Conservation (phyloP, 2,113 vertebrate species). For the Saguinus imperator region DNA sequence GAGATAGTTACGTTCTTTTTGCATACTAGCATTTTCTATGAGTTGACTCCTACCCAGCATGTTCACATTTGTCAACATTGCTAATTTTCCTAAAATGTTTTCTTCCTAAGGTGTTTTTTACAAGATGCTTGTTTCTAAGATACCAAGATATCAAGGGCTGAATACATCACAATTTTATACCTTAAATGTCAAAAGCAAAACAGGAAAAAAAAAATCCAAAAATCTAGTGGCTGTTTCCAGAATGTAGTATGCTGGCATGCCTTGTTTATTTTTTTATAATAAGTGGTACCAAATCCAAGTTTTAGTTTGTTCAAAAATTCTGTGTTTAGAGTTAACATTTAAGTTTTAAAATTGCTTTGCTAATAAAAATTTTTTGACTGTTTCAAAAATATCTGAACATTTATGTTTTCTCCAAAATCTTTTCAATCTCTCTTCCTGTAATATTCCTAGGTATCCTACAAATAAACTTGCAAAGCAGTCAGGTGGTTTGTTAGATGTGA, state of each 20-base stretch:
- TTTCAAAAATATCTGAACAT: background rate
- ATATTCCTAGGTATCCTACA: background rate
- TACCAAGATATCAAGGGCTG: background rate
- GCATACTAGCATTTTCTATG: background rate
- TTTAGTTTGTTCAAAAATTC: background rate
- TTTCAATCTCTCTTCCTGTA: background rate
- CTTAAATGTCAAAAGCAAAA: background rate
- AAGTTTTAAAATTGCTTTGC: background rate
- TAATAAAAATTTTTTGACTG: background rate
- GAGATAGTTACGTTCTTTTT: background rate
- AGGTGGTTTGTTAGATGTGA: background rate
- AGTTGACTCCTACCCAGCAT: background rate
- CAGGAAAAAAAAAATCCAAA: background rate
- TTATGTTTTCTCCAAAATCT: background rate
- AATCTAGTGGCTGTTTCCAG: background rate
- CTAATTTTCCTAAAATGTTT: slow-evolving; percentile 22
- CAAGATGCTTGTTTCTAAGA: background rate
- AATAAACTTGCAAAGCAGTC: background rate
- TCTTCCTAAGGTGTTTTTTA: background rate
- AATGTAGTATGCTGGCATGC: background rate
- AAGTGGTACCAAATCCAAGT: background rate
- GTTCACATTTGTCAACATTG: background rate
- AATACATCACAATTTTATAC: background rate
- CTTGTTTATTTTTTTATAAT: background rate
- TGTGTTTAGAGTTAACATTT: background rate